phyloP scores from a whole-genome alignment of 2,888 invertebrate species.

The Mechanitis messenoides region DNA sequence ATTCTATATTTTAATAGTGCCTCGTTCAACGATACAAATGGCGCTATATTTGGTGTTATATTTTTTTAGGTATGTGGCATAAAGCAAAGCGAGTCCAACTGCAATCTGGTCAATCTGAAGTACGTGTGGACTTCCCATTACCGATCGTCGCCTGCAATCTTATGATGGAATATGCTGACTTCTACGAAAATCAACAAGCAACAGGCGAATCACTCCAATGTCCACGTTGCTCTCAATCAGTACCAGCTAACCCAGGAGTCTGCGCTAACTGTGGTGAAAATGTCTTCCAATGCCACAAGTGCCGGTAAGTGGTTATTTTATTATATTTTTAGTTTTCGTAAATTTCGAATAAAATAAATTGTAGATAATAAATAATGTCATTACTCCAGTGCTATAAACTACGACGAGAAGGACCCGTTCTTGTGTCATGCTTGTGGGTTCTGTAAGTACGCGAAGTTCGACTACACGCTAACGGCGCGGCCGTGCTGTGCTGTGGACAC shows the following conservation, averaged over 20 bases:
- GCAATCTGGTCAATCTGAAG: constrained; percentile 94
- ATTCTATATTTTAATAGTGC: no score
- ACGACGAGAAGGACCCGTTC: constrained; percentile 99
- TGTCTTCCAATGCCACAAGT: constrained; percentile 99
- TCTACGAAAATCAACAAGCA: constrained; percentile 96
- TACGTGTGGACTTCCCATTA: constrained; percentile 96
- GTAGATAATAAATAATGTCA: constrained; percentile 7
- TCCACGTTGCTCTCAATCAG: constrained; percentile 96
- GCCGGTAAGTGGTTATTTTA: constrained; percentile 76
- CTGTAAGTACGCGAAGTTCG: constrained; percentile 99
- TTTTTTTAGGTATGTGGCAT: constrained; percentile 89
- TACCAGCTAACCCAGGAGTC: constrained; percentile 97
- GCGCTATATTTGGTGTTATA: neutral
- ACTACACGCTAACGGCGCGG: constrained; percentile 92
- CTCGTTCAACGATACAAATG: no score
- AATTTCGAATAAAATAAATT: neutral
- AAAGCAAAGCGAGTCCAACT: constrained; percentile 95
- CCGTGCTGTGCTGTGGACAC: constrained; percentile 98
- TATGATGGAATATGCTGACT: constrained; percentile 98
- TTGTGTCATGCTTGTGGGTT: constrained; percentile 99
- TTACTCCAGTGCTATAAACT: constrained; percentile 91
- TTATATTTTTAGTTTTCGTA: neutral
- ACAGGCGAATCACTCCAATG: constrained; percentile 95
- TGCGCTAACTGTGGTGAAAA: constrained; percentile 98
- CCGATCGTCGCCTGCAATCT: constrained; percentile 98